Evolutionary conservation across 2,888 invertebrate species (phyloP).

Genomic region (Yponomeuta cagnagella): DNA sequence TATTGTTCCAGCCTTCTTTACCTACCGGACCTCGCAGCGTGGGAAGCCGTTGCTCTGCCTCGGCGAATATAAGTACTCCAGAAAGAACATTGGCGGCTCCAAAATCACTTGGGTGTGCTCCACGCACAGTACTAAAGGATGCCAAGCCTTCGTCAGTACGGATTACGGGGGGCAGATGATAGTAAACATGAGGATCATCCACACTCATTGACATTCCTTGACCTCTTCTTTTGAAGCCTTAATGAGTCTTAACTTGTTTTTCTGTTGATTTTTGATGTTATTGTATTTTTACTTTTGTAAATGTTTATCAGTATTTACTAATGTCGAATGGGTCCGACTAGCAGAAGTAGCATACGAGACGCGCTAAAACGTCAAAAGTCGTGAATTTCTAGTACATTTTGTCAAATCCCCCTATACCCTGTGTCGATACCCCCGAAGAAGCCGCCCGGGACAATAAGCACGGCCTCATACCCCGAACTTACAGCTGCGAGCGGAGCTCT

Average conservation of each 20-base stretch:
- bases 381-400: no score
- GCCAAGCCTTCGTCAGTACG: constrained; percentile 16
- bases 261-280: not conserved
- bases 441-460: no score
- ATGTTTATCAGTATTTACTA: no score
- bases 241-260: not conserved
- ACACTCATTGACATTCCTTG: not conserved
- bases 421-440: no score
- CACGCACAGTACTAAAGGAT: constrained; percentile 25
- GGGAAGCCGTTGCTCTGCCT: constrained; percentile 2
- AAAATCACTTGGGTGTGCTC: constrained; percentile 26
- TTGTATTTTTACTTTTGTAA: not conserved
- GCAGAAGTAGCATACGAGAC: no score
- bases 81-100: not conserved
- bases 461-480: no score
- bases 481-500: no score
- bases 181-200: not conserved
- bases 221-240: not conserved
- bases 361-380: no score
- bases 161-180: not conserved
- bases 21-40: not conserved
- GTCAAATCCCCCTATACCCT: no score
- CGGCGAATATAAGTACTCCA: constrained; percentile 6
- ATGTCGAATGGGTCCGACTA: no score
- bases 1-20: constrained; percentile 3